Base-by-base conservation (phyloP, 2,797 vertebrate genomes). In the Cossypha dichroa region DNA sequence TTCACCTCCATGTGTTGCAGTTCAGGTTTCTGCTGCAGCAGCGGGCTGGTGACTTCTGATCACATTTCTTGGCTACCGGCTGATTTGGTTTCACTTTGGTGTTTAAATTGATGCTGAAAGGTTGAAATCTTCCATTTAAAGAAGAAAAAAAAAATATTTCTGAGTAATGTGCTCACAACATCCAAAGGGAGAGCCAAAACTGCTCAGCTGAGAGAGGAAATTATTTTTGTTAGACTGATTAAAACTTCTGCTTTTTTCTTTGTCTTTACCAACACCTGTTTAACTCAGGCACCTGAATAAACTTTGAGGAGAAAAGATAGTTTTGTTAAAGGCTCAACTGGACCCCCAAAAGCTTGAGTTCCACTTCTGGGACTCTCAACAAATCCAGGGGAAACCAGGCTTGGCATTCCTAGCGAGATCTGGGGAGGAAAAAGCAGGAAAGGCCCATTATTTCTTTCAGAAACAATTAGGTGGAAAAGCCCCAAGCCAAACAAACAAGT, bases 281-380 rank as follows among this genome's bases (percentile, higher is more conserved):
- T 80, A 43, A 84, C 38, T 85, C 64, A 56, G 75, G 58, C 88
- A 93, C 93, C 91, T 93, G 90, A 93, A 81, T 88, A 97, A 95
- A 93, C 85, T 48, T 74, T 1, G 20, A 88, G 66, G 49, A 68
- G 84, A 72, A 93, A 88, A 85, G 58, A 69, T 33, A 66, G 52
- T 49, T 91, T 95, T 87, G 52, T 80, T 93, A 64, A 94, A 91
- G 49, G 68, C 58, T 66, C 75, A 64, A 40, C 10, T 48, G 58
- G 38, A 90, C 54, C 73, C 64, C 81, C 10, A 5, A 86, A 95
- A 93, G 25, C 54, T 78, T 3, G 0, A 23, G 41, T 93, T 94
- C 82, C 49, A 11, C 85, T 75, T 88, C 54, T 85, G 88, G 69
- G 85, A 94, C 46, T n/a, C 33, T 81, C 76, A 60, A 31, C 20